phyloP scores from a whole-genome alignment of 2,888 invertebrate genomes.

The Polyommatus iphigenia region DNA sequence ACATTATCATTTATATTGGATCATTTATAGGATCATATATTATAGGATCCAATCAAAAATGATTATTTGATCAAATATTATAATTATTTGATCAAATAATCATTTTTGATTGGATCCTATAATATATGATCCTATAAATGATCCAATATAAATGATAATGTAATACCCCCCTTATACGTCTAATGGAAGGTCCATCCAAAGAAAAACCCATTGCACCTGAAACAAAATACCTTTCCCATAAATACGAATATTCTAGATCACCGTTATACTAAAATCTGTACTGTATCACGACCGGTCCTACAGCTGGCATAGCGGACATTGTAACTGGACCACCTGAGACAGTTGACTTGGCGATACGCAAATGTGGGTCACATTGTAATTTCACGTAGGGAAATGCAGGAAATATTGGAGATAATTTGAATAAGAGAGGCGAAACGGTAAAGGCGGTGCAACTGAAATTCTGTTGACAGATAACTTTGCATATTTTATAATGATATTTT shows the following conservation, averaged over 20 bases:
- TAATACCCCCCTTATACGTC: too few species aligned
- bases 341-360: constrained; percentile 35
- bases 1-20: too few species aligned
- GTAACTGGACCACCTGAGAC: constrained; percentile 68
- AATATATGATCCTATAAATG: too few species aligned
- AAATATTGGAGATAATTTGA: constrained; percentile 12
- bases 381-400: constrained; percentile 11
- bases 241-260: constrained; percentile 2
- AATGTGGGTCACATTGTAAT: constrained; percentile 19
- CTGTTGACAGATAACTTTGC: background rate
- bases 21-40: too few species aligned
- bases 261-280: constrained; percentile 14
- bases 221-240: background rate
- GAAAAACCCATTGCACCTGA: background rate
- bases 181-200: too few species aligned
- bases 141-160: too few species aligned
- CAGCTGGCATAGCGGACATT: constrained; percentile 40
- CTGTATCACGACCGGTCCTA: background rate
- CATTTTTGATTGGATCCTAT: too few species aligned
- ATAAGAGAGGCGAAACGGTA: background rate
- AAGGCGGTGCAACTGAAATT: background rate
- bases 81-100: too few species aligned
- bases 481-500: background rate
- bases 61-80: too few species aligned
- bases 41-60: too few species aligned